Evolutionary conservation across 2,888 invertebrate species (phyloP).

Genomic region (Diarsia rubi): DNA sequence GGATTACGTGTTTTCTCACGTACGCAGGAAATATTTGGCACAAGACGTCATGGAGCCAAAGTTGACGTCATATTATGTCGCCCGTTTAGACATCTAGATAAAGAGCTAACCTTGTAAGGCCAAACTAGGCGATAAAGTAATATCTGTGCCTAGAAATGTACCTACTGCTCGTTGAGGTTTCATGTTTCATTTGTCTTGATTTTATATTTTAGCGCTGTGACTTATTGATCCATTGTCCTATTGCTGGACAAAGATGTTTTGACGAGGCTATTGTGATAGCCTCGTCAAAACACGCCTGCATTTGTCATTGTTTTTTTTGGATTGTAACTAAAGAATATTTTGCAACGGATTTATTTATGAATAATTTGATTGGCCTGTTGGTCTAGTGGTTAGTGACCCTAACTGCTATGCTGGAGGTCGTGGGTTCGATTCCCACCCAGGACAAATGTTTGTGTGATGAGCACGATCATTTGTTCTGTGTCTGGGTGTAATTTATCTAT

Average conservation of each 20-base stretch:
- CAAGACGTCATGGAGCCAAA: conserved; percentile 37
- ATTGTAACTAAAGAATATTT: background rate
- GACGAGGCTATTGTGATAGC: background rate
- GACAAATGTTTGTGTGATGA: no score
- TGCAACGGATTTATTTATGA: background rate
- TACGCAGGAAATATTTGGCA: conserved; percentile 56
- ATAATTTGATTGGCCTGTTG: no score
- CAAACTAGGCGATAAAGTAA: conserved; percentile 31
- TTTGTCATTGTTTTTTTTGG: background rate
- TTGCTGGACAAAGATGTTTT: background rate
- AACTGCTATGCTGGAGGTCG: no score
- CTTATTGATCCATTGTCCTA: background rate
- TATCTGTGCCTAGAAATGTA: conserved; percentile 13
- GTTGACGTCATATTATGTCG: conserved; percentile 47
- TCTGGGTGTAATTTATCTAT: no score
- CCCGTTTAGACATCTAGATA: conserved; percentile 46
- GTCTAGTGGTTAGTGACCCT: no score
- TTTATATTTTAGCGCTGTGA: background rate
- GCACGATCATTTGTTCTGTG: no score
- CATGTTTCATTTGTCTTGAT: background rate
- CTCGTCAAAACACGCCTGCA: background rate
- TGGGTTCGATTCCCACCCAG: no score
- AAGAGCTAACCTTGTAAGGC: conserved; percentile 41
- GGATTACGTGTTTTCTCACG: conserved; percentile 48
- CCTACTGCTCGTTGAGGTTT: background rate